These are phyloP conservation scores for Cynocephalus volans DNA, from an alignment of 2,113 vertebrate species.

Conservation along the genomic window DNA sequence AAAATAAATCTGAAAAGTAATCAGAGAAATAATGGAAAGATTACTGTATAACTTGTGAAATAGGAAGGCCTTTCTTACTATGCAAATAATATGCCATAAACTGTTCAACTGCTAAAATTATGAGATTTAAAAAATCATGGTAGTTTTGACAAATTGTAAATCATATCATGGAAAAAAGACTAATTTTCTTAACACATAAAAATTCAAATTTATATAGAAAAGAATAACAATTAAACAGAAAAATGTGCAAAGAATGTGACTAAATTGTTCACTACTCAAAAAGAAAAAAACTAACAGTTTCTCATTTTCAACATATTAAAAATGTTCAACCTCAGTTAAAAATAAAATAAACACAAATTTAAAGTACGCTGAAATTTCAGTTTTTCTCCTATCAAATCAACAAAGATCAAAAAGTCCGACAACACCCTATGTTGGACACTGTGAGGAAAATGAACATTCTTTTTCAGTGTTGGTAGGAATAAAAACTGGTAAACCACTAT, in stretches of 20 bases:
- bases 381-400: background rate
- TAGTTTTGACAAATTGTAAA: background rate
- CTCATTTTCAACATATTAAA: background rate
- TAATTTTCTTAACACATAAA: background rate
- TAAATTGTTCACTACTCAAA: background rate
- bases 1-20: background rate
- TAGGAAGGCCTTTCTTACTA: background rate
- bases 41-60: background rate
- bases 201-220: background rate
- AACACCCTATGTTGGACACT: background rate
- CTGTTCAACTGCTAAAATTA: background rate
- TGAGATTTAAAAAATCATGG: background rate
- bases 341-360: background rate
- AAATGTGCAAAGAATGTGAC: background rate
- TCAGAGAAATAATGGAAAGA: background rate
- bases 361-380: background rate
- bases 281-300: background rate
- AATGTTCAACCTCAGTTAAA: background rate
- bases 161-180: background rate
- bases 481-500: background rate
- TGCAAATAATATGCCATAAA: background rate
- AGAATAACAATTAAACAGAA: background rate
- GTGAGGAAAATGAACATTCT: background rate
- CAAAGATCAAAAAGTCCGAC: background rate
- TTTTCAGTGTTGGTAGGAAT: background rate